Evolutionary conservation across 2,797 vertebrate species (phyloP).

Genomic region (Momotus momota): DNA sequence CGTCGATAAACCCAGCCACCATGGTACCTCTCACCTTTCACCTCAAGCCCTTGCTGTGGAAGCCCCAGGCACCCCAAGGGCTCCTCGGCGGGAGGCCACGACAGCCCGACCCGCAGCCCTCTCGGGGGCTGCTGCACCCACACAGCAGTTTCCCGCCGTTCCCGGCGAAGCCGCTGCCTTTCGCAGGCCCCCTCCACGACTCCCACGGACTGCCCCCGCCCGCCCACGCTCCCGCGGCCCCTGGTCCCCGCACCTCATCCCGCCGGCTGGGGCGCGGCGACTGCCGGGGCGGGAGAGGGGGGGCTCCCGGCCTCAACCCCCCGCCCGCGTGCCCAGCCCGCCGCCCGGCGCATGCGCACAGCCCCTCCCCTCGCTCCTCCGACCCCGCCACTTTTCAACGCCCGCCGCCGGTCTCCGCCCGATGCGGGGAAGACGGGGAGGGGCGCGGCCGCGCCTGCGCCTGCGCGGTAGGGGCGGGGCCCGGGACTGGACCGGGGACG

Average conservation of each 20-base stretch:
- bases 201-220: accelerated
- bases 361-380: accelerated
- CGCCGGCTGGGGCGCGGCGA: accelerated
- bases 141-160: too few relatives aligned
- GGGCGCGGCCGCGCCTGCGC: background rate
- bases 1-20: accelerated
- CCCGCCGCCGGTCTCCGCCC: too few relatives aligned
- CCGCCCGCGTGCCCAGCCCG: accelerated
- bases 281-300: too few relatives aligned
- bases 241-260: too few relatives aligned
- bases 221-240: accelerated
- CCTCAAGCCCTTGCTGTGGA: background rate
- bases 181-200: accelerated
- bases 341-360: accelerated
- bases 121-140: background rate
- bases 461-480: background rate
- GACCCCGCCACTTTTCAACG: background rate
- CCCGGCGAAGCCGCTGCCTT: accelerated
- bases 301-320: too few relatives aligned
- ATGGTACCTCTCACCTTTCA: background rate
- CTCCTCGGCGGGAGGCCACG: background rate
- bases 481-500: too few relatives aligned
- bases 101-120: accelerated
- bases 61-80: background rate
- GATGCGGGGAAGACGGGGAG: background rate